phyloP scores from a whole-genome alignment of 2,113 vertebrate species.

The Cichladusa arquata region DNA sequence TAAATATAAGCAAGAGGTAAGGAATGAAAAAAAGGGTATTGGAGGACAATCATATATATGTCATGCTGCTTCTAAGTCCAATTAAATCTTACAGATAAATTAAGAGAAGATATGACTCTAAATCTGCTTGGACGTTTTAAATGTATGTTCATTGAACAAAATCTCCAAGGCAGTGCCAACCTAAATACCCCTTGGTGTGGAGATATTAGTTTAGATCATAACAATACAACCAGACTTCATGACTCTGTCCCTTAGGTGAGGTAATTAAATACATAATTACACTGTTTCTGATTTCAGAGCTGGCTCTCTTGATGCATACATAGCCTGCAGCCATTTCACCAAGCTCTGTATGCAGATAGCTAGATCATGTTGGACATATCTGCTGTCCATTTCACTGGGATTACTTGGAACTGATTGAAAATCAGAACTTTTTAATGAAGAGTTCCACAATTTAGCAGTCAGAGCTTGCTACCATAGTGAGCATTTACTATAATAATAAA shows the following conservation, averaged over 20 bases:
- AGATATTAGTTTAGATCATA: not conserved
- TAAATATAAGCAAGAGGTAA: not conserved
- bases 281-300: not conserved
- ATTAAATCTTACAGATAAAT: not conserved
- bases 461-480: not conserved
- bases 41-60: not conserved
- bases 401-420: not conserved
- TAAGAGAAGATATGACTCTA: not conserved
- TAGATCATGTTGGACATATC: not conserved
- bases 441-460: not conserved
- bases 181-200: not conserved
- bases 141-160: not conserved
- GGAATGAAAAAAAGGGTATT: not conserved
- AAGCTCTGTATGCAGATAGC: not conserved
- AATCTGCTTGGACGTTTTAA: not conserved
- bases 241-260: not conserved
- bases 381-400: not conserved
- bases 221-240: not conserved
- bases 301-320: not conserved
- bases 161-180: not conserved
- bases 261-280: slow-evolving; percentile 33
- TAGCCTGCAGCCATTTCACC: not conserved
- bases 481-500: not conserved
- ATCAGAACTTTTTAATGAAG: not conserved
- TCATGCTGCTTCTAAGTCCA: not conserved